Evolutionary conservation across 2,888 invertebrate genomes (phyloP).

Genomic region (Lasioglossum morio): DNA sequence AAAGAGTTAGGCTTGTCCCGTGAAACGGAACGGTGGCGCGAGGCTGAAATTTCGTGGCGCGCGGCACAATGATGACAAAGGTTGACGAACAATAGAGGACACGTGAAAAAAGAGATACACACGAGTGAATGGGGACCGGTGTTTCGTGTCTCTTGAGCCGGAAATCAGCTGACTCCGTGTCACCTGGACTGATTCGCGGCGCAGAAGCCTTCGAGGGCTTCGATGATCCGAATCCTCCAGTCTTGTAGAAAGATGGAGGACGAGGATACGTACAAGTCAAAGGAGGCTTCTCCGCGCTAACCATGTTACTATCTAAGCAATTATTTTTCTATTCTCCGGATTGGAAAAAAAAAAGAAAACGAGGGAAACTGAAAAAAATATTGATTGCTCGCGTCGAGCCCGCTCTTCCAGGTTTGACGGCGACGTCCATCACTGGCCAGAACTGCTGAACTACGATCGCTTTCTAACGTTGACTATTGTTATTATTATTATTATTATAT

Average conservation of each 20-base stretch:
- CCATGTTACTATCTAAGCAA: constrained; percentile 75
- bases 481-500: constrained; percentile 25
- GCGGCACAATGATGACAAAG: neutral
- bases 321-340: constrained; percentile 32
- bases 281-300: constrained; percentile 76
- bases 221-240: constrained; percentile 63
- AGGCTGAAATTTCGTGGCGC: constrained; percentile 60
- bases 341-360: constrained; percentile 16
- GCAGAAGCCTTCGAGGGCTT: constrained; percentile 75
- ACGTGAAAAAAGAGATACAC: neutral
- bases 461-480: constrained; percentile 64
- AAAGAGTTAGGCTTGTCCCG: neutral
- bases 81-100: neutral
- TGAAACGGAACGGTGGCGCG: neutral
- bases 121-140: constrained; percentile 23
- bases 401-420: constrained; percentile 80
- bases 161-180: constrained; percentile 84
- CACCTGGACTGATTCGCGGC: constrained; percentile 83
- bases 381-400: constrained; percentile 80
- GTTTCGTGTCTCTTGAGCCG: constrained; percentile 68
- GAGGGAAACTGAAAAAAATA: constrained; percentile 81
- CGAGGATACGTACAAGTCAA: constrained; percentile 61
- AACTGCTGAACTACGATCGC: constrained; percentile 76
- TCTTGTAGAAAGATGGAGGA: constrained; percentile 42
- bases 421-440: constrained; percentile 78